Base-by-base conservation (phyloP, 1,140 invertebrate genomes). In the Sarcophaga peregrina region DNA sequence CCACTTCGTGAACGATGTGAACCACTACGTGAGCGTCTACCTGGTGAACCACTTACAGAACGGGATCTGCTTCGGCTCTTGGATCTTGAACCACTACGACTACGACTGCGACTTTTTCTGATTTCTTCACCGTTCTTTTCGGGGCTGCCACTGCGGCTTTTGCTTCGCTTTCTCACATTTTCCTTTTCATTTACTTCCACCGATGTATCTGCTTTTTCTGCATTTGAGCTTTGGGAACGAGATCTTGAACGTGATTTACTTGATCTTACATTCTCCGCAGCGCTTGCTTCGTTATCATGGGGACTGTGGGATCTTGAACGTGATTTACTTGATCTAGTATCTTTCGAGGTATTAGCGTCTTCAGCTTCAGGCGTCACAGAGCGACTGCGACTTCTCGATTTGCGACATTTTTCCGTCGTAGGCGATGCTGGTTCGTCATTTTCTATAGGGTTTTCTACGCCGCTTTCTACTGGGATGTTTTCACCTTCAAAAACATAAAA, bases 1-100 rank as follows among this genome's bases (percentile, higher is more conserved):
- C 86, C 82, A 13, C 90, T 91, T 10, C 85, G 82, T 5, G 90
- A 91, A 74, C 85, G 87, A 62, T 86, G 84, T 8, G 90, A 91
- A 20, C 87, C 84, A 15, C 88, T 90, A 47, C 89, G 83, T 20
- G 91, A 91, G 54, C 87, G 85, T 37, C 86, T 85, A 4, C 48
- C 80, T 3, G 54, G 45, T 8, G 90, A 88, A 13, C 80, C 82
- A 13, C 87, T 90, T 13, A 85, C 84, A 8, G 88, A 88, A 58
- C 75, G 75, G 5, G 75, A 78, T 52, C 75, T 50, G n/a, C 80
- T 81, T 13, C 54, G 80, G 62, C 80, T 81, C 68, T 81, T 81
- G 5, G 80, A 81, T 15, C 87, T 85, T 13, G 90, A 91, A 15
- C 87, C 84, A 17, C 88, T 90, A 50, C 88, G 83, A 20, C 91